Percentiles rank a stretch among this genome's conserved stretches.
These are phyloP conservation scores for Nibea albiflora DNA, from an alignment of 2,113 vertebrate species.

Conservation along the genomic window DNA sequence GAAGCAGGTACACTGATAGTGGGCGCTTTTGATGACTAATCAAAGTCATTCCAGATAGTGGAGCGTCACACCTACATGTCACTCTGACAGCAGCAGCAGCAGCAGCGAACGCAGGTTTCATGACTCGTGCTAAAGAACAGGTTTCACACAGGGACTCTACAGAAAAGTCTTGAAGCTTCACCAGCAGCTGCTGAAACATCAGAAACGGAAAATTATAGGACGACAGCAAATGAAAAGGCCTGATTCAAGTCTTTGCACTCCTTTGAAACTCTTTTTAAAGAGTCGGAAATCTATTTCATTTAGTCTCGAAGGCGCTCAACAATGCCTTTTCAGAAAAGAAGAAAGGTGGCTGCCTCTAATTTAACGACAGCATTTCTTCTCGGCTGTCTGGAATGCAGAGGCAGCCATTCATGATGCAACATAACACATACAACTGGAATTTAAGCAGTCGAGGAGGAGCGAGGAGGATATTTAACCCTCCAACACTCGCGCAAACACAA, in stretches of 20 bases:
- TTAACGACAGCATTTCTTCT: neutral
- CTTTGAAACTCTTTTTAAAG: neutral
- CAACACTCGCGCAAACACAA: neutral
- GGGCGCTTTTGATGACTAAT: constrained; percentile 39
- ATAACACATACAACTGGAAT: constrained; percentile 8
- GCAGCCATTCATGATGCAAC: constrained; percentile 3
- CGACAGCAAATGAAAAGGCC: neutral
- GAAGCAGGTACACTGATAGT: neutral
- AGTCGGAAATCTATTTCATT: neutral
- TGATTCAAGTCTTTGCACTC: neutral
- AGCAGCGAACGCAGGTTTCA: neutral
- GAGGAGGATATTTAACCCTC: neutral
- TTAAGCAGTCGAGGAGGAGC: neutral
- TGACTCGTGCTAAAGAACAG: neutral
- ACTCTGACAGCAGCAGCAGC: neutral
- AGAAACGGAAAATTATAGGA: neutral
- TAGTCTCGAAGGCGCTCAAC: neutral
- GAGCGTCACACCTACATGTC: constrained; percentile 31
- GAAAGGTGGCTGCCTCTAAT: constrained; percentile 2
- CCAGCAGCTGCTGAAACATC: neutral
- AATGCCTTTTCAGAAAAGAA: neutral
- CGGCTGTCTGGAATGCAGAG: constrained; percentile 2
- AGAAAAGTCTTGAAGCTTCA: neutral
- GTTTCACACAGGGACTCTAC: neutral
- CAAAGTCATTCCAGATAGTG: constrained; percentile 19